phyloP scores from a whole-genome alignment of 2,888 invertebrate species.

The Rugalucina vietnamica region DNA sequence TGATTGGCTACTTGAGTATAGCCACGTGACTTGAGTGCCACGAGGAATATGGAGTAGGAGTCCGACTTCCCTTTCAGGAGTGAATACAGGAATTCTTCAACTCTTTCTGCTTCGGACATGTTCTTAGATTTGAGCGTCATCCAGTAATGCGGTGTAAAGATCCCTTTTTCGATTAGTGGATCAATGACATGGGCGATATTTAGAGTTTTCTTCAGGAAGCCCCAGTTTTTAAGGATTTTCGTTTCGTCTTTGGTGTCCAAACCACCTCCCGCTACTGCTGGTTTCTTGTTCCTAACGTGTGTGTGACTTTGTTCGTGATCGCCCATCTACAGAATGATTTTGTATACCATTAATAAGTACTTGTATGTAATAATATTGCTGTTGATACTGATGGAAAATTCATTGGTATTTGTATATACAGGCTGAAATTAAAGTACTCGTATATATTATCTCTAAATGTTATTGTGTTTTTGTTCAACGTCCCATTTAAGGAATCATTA shows the following conservation, averaged over 20 bases:
- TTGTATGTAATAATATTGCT: no score
- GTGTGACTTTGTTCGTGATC: neutral
- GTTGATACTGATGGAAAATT: no score
- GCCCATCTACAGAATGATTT: no score
- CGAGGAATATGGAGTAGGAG: conserved; percentile 45
- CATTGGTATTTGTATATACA: no score
- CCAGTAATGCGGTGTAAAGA: conserved; percentile 59
- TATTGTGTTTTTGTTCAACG: no score
- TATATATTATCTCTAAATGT: no score
- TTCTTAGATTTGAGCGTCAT: conserved; percentile 55
- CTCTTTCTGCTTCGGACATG: conserved; percentile 50
- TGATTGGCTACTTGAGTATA: conserved; percentile 54
- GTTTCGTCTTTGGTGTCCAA: conserved; percentile 55
- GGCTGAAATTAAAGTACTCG: no score
- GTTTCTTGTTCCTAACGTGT: neutral
- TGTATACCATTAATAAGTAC: no score
- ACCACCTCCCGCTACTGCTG: neutral
- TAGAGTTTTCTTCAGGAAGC: conserved; percentile 57
- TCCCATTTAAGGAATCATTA: no score
- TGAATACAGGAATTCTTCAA: conserved; percentile 62
- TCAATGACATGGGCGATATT: conserved; percentile 51
- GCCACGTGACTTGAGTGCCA: conserved; percentile 40
- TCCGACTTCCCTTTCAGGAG: conserved; percentile 51
- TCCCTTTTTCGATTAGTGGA: conserved; percentile 58
- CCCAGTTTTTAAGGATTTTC: conserved; percentile 62